Evolutionary conservation across 2,888 invertebrate species (phyloP).

Genomic region (Tanaodytes sp.): DNA sequence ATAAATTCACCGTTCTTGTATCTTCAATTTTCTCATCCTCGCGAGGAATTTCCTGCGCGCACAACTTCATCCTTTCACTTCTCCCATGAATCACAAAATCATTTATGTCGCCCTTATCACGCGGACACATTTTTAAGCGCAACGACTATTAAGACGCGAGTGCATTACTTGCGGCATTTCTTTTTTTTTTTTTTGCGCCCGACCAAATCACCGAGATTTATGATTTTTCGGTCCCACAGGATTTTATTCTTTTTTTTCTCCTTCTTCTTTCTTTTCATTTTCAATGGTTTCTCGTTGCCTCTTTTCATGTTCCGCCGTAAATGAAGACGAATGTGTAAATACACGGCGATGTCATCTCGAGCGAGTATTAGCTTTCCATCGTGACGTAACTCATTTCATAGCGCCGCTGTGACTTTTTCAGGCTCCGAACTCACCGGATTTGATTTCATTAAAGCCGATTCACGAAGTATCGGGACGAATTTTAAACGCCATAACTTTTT

Average conservation of each 20-base stretch:
- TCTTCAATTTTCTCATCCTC: slow-evolving; percentile 53
- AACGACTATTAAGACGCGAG: slow-evolving; percentile 47
- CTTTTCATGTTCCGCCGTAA: slow-evolving; percentile 3
- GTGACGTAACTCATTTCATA: slow-evolving; percentile 9
- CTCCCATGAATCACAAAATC: slow-evolving; percentile 49
- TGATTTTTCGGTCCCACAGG: no score
- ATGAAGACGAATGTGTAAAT: slow-evolving; percentile 25
- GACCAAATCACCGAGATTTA: slow-evolving; percentile 29
- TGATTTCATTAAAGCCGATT: no score
- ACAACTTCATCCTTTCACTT: slow-evolving; percentile 50
- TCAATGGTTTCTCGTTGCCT: not conserved
- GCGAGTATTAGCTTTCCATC: slow-evolving; percentile 20
- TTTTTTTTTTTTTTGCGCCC: slow-evolving; percentile 9
- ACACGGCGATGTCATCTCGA: slow-evolving; percentile 5
- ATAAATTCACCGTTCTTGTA: slow-evolving; percentile 49
- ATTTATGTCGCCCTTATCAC: slow-evolving; percentile 47
- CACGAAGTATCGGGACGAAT: no score
- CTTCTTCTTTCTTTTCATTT: slow-evolving; percentile 12
- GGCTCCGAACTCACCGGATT: no score
- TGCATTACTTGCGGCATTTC: slow-evolving; percentile 17
- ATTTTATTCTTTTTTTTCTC: no score
- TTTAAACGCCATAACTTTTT: no score
- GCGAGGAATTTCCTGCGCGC: slow-evolving; percentile 48
- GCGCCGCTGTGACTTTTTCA: no score
- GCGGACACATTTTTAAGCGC: slow-evolving; percentile 34